Percentiles rank a stretch among this genome's conserved stretches.
phyloP scores from a whole-genome alignment of 1,140 invertebrate species.

The Ridgeia piscesae region DNA sequence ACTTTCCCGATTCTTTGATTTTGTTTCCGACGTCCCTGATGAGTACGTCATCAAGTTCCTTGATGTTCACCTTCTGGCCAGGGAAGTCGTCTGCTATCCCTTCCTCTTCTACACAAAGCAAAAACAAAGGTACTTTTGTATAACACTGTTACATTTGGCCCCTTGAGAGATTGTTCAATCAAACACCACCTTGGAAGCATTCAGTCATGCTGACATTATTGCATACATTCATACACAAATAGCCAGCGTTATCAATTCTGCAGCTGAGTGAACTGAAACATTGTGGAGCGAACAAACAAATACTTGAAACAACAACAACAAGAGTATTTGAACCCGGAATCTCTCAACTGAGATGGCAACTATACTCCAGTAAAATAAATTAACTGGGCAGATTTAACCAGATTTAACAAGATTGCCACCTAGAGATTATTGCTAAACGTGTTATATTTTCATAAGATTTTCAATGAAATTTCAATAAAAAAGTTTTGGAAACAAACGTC shows the following conservation, averaged over 20 bases:
- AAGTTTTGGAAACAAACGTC: background rate
- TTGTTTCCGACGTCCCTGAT: slow-evolving; percentile 55
- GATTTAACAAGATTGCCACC: too few species aligned
- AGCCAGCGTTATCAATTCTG: too few species aligned
- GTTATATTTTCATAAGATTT: background rate
- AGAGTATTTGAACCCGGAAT: background rate
- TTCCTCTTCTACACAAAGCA: background rate
- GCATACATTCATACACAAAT: too few species aligned
- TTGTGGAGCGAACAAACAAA: too few species aligned
- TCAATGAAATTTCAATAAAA: background rate
- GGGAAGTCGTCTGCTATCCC: slow-evolving; percentile 41
- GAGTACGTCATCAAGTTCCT: slow-evolving; percentile 55
- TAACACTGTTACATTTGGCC: too few species aligned
- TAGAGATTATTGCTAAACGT: background rate
- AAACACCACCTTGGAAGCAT: too few species aligned
- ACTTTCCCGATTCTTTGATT: slow-evolving; percentile 54
- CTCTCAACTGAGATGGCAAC: background rate
- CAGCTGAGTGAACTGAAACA: too few species aligned
- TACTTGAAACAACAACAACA: too few species aligned
- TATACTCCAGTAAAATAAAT: background rate
- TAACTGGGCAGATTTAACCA: too few species aligned
- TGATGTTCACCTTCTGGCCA: slow-evolving; percentile 47
- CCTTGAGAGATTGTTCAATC: too few species aligned
- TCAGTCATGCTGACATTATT: too few species aligned
- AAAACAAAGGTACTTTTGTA: too few species aligned